These are phyloP conservation scores for Chromoteleia sp. DNA, from an alignment of 2,888 invertebrate genomes.

Conservation along the genomic window DNA sequence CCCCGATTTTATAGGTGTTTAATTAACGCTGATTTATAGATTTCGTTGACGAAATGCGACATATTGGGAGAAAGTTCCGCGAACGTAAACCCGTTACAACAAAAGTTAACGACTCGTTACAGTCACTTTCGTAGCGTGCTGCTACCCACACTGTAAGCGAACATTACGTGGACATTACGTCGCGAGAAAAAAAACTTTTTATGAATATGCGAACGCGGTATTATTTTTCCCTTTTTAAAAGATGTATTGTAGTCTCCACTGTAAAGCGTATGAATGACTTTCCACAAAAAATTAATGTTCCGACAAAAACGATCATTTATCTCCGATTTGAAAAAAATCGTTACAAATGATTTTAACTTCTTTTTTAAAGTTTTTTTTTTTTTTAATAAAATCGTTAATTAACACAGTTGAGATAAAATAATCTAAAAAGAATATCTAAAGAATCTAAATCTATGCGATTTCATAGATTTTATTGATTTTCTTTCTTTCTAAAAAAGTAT, in stretches of 20 bases:
- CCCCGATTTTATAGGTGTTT: neutral
- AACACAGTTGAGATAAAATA: too few species aligned
- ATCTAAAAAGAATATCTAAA: too few species aligned
- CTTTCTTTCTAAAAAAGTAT: too few species aligned
- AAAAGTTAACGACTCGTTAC: conserved; percentile 45
- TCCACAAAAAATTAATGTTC: neutral
- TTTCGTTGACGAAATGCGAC: conserved; percentile 18
- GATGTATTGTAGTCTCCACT: neutral
- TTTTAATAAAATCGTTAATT: too few species aligned
- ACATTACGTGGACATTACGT: conserved; percentile 27
- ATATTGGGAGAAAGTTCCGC: conserved; percentile 37
- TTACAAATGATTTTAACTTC: too few species aligned
- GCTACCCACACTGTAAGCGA: conserved; percentile 7
- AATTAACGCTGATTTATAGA: conserved; percentile 9
- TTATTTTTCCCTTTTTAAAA: neutral
- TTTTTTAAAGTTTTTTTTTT: too few species aligned
- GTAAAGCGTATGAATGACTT: neutral
- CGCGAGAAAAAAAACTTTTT: conserved; percentile 6
- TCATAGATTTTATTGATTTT: too few species aligned
- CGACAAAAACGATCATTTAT: too few species aligned
- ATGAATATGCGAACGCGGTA: neutral
- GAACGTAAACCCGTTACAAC: conserved; percentile 31
- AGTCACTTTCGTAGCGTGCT: conserved; percentile 32
- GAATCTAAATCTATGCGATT: too few species aligned
- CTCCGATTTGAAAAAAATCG: too few species aligned